Evolutionary conservation across 2,888 invertebrate species (phyloP).

Genomic region (Dryadula phaetusa): DNA sequence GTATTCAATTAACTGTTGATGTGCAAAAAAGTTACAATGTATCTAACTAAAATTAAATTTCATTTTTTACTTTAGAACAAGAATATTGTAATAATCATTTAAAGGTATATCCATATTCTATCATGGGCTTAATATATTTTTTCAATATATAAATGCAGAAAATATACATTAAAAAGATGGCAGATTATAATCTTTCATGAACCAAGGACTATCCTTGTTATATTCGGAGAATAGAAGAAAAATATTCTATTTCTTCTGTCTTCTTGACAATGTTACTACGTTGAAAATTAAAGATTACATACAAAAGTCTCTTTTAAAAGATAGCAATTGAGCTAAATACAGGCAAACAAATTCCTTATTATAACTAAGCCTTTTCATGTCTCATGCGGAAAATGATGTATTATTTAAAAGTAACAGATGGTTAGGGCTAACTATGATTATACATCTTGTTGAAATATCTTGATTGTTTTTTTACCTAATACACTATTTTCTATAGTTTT

Average conservation of each 20-base stretch:
- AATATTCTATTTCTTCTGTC: not conserved
- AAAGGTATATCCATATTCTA: too few relatives aligned
- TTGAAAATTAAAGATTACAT: not conserved
- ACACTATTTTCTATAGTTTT: not conserved
- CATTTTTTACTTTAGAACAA: not conserved
- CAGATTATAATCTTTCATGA: too few relatives aligned
- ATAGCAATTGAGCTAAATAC: slow-evolving; percentile 23
- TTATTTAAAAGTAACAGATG: slow-evolving; percentile 29
- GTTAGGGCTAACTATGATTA: slow-evolving; percentile 20
- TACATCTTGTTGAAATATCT: not conserved
- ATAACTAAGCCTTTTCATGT: slow-evolving; percentile 28
- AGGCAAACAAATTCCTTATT: slow-evolving; percentile 20
- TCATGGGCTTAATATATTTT: too few relatives aligned
- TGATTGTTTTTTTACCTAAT: too few relatives aligned
- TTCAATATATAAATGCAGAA: too few relatives aligned
- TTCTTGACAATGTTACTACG: not conserved
- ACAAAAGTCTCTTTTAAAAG: not conserved
- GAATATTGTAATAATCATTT: too few relatives aligned
- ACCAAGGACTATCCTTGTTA: too few relatives aligned
- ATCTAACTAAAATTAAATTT: not conserved
- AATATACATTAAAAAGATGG: too few relatives aligned
- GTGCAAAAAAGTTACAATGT: not conserved
- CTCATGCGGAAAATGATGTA: slow-evolving; percentile 34
- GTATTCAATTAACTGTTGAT: not conserved
- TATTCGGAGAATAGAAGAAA: too few relatives aligned